Evolutionary conservation across 2,113 vertebrate genomes (phyloP), one percentile per base, ranked within the genome.

Genomic region (Myiozetetes cayanensis): DNA sequence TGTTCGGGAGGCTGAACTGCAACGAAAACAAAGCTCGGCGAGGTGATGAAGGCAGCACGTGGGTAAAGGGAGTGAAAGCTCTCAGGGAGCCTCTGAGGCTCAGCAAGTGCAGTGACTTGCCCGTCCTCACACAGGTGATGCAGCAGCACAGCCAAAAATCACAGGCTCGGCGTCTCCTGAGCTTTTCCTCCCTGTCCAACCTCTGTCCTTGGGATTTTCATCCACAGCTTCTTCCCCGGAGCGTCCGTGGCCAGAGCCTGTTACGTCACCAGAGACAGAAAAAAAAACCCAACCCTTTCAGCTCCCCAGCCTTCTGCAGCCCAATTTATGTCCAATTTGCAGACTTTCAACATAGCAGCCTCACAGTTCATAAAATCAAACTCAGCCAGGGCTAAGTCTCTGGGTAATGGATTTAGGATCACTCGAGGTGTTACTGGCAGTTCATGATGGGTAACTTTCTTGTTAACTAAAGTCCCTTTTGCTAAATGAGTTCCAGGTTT

Each of bases 291-390:
- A 71, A 50, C 94, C 88, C 44, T 62, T 88, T 58, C 85, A 67
- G 94, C 58, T 94, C 95, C 94, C 94, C 95, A 92, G 94, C 94
- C 94, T 97, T 98, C 97, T 98, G 97, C 98, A 94, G 91, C 97
- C 97, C 98, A 98, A 98, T 98, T 98, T 98, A 98, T 97, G 98
- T 98, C 97, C 98, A 98, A 98, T 98, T 98, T 98, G 98, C 98
- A 98, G 98, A 98, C 97, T 98, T 98, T 98, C 98, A 98, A 98
- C 98, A 98, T 97, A 91, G 97, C 97, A 98, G 94, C 97, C 97
- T 98, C 98, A 98, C 97, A 98, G 98, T 98, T 98, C 97, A 98
- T 98, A 98, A 98, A 98, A 98, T 98, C 97, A 98, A 98, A 96
- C 97, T 98, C 98, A 98, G 98, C 97, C 97, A 94, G 96, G 97